phyloP scores from a whole-genome alignment of 2,797 vertebrate species.

The Gymnothorax javanicus region DNA sequence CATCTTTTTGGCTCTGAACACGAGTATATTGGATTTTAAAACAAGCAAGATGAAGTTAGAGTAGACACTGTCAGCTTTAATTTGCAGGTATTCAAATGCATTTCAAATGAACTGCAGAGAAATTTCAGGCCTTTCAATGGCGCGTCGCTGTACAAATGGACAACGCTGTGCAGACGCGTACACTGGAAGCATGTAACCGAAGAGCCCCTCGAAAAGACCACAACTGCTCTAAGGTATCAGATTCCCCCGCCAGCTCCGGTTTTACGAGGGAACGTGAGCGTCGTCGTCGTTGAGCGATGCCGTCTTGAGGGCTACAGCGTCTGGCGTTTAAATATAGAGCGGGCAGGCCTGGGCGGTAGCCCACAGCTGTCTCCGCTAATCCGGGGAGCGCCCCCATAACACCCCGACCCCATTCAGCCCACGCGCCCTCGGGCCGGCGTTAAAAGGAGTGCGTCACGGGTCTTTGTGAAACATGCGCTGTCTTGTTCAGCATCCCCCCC shows the following conservation, averaged over 20 bases:
- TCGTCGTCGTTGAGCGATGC: background rate
- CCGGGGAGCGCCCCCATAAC: background rate
- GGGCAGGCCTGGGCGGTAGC: background rate
- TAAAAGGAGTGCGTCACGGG: background rate
- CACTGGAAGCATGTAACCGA: background rate
- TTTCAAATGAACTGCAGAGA: too few relatives aligned
- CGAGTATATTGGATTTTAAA: too few relatives aligned
- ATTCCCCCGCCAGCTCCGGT: background rate
- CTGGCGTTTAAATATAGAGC: background rate
- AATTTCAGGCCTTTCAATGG: too few relatives aligned
- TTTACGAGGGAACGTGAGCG: background rate
- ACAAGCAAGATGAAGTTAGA: too few relatives aligned
- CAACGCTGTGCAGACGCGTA: too few relatives aligned
- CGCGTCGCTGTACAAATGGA: too few relatives aligned
- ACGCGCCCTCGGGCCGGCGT: background rate
- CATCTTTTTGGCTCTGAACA: too few relatives aligned
- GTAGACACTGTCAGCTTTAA: too few relatives aligned
- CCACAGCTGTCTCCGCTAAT: background rate
- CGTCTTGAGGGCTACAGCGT: background rate
- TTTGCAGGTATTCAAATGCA: too few relatives aligned
- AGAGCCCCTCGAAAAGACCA: background rate
- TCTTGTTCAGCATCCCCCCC: background rate
- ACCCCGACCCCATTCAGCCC: background rate
- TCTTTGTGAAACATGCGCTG: constrained; percentile 15
- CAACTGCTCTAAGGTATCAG: background rate